phyloP scores from a whole-genome alignment of 92 coral and sea anemone genomes.

The Epizoanthus rinbou region DNA sequence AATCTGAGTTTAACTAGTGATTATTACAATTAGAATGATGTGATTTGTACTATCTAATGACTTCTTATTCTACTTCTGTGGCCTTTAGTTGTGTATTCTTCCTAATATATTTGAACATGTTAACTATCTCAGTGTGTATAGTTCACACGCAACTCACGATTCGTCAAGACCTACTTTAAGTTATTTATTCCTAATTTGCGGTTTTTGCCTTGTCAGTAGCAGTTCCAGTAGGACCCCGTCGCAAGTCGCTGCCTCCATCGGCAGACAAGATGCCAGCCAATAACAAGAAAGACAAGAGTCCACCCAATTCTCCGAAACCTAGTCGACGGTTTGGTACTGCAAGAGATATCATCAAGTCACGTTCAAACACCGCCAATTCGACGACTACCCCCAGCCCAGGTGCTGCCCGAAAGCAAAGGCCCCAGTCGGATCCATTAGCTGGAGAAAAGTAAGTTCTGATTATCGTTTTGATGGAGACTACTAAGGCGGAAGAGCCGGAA shows the following conservation, averaged over 20 bases:
- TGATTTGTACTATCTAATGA: too few relatives aligned
- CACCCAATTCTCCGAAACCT: slow-evolving; percentile 22
- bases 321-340: slow-evolving; percentile 40
- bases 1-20: too few relatives aligned
- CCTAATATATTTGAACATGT: too few relatives aligned
- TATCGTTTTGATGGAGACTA: too few relatives aligned
- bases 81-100: too few relatives aligned
- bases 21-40: too few relatives aligned
- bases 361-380: background rate
- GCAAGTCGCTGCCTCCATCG: slow-evolving; percentile 28
- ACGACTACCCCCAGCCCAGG: slow-evolving; percentile 30
- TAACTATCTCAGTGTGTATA: too few relatives aligned
- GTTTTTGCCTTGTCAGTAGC: background rate
- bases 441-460: slow-evolving; percentile 53
- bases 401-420: slow-evolving; percentile 41
- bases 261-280: slow-evolving; percentile 38
- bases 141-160: background rate
- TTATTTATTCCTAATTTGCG: background rate
- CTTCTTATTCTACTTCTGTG: too few relatives aligned
- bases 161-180: background rate
- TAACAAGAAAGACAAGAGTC: slow-evolving; percentile 31
- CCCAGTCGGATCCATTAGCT: slow-evolving; percentile 62
- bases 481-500: too few relatives aligned
- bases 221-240: slow-evolving; percentile 22
- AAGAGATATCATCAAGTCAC: slow-evolving; percentile 39